phyloP scores from a whole-genome alignment of 2,888 invertebrate genomes.

The Pyrrhosoma nymphula region DNA sequence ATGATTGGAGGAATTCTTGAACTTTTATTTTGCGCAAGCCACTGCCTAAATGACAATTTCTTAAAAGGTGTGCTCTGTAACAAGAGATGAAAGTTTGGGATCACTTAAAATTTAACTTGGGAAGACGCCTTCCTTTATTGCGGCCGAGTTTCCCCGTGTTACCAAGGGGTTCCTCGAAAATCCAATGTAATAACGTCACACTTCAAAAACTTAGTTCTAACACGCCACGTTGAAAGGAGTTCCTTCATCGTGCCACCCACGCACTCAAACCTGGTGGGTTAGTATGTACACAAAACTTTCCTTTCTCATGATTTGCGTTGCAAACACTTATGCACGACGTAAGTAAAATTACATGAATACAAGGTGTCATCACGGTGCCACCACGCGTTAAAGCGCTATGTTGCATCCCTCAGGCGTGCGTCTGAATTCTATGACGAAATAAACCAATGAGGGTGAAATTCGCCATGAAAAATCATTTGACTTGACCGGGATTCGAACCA shows the following conservation, averaged over 20 bases:
- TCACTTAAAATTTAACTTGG: neutral
- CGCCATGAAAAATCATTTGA: too few relatives aligned
- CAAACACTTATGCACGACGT: neutral
- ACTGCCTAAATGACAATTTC: neutral
- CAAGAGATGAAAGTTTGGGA: neutral
- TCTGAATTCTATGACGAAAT: too few relatives aligned
- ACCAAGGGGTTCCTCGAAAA: neutral
- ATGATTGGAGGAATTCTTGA: neutral
- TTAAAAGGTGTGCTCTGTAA: neutral
- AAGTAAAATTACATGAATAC: neutral
- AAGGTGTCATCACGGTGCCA: too few relatives aligned
- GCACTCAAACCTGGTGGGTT: neutral
- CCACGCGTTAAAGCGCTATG: too few relatives aligned
- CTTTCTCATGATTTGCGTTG: neutral
- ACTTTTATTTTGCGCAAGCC: neutral
- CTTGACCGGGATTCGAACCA: too few relatives aligned
- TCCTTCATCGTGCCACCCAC: neutral
- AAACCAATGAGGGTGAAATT: too few relatives aligned
- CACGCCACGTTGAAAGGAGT: neutral
- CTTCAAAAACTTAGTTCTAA: neutral
- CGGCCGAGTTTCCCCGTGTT: neutral
- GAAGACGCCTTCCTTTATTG: neutral
- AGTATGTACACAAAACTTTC: neutral
- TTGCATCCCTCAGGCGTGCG: too few relatives aligned
- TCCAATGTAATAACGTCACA: slow-evolving; percentile 15